phyloP scores from a whole-genome alignment of 2,888 invertebrate species.

The Listrodromus nycthemerus region DNA sequence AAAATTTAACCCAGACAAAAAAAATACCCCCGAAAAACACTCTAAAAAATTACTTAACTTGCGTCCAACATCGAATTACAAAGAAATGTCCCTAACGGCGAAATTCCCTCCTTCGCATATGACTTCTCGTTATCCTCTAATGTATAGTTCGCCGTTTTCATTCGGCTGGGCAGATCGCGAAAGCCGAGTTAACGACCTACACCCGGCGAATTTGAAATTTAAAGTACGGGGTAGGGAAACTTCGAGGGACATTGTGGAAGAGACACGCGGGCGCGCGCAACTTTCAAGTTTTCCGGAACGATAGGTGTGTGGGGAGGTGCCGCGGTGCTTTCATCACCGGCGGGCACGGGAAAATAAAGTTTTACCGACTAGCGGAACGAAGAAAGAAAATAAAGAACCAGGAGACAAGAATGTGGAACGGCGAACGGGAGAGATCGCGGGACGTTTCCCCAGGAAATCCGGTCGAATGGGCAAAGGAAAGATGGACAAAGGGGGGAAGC shows the following conservation, averaged over 20 bases:
- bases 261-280: conserved; percentile 14
- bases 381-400: conserved; percentile 56
- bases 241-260: conserved; percentile 51
- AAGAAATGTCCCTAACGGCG: not conserved
- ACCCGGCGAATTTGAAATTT: conserved; percentile 69
- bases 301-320: conserved; percentile 30
- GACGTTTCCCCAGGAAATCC: conserved; percentile 41
- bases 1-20: not conserved
- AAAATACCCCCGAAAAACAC: not conserved
- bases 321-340: conserved; percentile 65
- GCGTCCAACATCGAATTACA: not conserved
- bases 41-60: not conserved
- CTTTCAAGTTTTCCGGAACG: conserved; percentile 50
- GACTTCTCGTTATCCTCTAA: conserved; percentile 26
- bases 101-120: not conserved
- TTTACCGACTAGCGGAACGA: conserved; percentile 59
- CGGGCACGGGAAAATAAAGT: conserved; percentile 67
- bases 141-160: conserved; percentile 7
- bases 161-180: conserved; percentile 39
- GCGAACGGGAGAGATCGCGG: conserved; percentile 22
- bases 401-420: conserved; percentile 49
- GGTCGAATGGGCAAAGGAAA: conserved; percentile 26
- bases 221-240: conserved; percentile 62
- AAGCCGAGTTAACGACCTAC: conserved; percentile 65
- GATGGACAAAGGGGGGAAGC: not conserved